Evolutionary conservation across 1,140 invertebrate genomes (phyloP).

Genomic region (Marisa cornuarietis): DNA sequence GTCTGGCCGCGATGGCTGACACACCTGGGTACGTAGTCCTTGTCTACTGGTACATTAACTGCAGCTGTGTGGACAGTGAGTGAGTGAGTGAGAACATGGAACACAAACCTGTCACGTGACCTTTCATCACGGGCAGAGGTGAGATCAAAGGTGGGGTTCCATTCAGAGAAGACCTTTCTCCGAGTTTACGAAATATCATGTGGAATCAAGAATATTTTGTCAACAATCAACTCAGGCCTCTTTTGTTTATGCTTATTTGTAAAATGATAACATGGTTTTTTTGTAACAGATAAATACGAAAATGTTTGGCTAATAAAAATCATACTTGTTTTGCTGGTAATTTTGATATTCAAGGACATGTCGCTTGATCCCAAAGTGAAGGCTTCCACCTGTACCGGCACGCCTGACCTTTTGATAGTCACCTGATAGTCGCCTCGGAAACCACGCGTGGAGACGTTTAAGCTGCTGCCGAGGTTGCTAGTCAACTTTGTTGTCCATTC

Average conservation of each 20-base stretch:
- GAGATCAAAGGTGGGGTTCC: too few relatives aligned
- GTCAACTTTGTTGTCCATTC: constrained; percentile 40
- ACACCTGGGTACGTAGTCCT: constrained; percentile 11
- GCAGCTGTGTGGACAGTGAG: not conserved
- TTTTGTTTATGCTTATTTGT: too few relatives aligned
- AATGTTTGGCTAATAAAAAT: not conserved
- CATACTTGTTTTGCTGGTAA: constrained; percentile 11
- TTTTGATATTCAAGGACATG: constrained; percentile 10
- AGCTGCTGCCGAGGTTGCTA: constrained; percentile 12
- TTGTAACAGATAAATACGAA: too few relatives aligned
- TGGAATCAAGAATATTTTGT: too few relatives aligned
- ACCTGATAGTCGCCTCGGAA: constrained; percentile 46
- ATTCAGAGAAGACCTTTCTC: too few relatives aligned
- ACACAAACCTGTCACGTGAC: too few relatives aligned
- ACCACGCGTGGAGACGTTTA: constrained; percentile 24
- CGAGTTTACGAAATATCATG: too few relatives aligned
- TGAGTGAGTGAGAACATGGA: too few relatives aligned
- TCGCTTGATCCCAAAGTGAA: constrained; percentile 24
- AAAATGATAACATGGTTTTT: too few relatives aligned
- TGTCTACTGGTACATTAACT: not conserved
- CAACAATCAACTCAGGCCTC: too few relatives aligned
- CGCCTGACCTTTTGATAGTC: constrained; percentile 31
- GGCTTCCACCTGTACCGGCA: constrained; percentile 25
- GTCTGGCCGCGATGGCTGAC: constrained; percentile 9
- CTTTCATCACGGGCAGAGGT: too few relatives aligned